phyloP scores from a whole-genome alignment of 2,113 vertebrate genomes.

The Tympanuchus pallidicinctus region DNA sequence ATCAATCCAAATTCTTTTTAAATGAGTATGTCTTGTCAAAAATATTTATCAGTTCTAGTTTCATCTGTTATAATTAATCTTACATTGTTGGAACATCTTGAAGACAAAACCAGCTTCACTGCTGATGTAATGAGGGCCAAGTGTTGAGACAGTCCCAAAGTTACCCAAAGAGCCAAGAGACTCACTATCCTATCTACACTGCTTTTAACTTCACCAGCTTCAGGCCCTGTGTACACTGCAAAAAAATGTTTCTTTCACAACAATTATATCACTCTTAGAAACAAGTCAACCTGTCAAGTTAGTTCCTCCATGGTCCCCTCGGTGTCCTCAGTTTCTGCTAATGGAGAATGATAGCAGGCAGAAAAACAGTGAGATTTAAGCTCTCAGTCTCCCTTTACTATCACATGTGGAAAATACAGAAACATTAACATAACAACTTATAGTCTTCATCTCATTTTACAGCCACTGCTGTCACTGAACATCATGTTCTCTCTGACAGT shows the following conservation, averaged over 20 bases:
- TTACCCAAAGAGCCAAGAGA: neutral
- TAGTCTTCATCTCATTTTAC: neutral
- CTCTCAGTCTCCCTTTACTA: neutral
- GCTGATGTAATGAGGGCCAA: neutral
- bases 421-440: neutral
- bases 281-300: slow-evolving; percentile 5
- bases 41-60: neutral
- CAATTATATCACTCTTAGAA: slow-evolving; percentile 5
- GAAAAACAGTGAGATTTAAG: neutral
- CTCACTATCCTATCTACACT: neutral
- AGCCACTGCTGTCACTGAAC: neutral
- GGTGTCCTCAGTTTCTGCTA: neutral
- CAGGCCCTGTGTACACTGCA: neutral
- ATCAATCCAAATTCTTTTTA: neutral
- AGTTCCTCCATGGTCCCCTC: neutral
- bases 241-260: neutral
- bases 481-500: neutral
- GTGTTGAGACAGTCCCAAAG: neutral
- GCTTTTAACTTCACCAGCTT: neutral
- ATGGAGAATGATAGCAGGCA: slow-evolving; percentile 13
- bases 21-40: neutral
- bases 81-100: neutral
- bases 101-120: neutral
- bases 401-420: neutral
- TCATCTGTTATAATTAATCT: neutral